Evolutionary conservation across 2,888 invertebrate species (phyloP).

Genomic region (Pollenia angustigena): DNA sequence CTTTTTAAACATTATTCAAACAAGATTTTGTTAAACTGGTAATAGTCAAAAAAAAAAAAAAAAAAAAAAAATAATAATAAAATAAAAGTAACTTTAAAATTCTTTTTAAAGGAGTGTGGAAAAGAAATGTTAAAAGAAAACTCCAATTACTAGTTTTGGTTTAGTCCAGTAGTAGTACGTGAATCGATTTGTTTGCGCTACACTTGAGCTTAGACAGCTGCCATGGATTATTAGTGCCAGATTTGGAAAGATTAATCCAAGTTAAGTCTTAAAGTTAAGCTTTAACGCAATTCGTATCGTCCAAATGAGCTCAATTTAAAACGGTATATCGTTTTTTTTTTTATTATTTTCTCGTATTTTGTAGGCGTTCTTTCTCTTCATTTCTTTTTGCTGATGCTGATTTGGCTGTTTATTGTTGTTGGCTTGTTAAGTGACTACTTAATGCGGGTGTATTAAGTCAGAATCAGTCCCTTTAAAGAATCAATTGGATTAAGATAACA

Average conservation of each 20-base stretch:
- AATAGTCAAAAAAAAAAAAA: conserved; percentile 19
- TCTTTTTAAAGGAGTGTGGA: neutral
- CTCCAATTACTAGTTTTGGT: neutral
- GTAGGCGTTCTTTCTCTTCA: conserved; percentile 61
- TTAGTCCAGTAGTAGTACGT: neutral
- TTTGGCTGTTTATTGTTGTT: conserved; percentile 17
- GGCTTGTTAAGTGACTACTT: conserved; percentile 27
- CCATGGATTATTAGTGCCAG: conserved; percentile 61
- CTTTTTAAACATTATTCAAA: conserved; percentile 22
- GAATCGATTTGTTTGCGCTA: conserved; percentile 52
- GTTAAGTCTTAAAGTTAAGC: conserved; percentile 25
- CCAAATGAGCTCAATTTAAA: conserved; percentile 41
- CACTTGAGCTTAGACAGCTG: conserved; percentile 58
- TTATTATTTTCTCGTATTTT: conserved; percentile 44
- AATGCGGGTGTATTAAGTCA: conserved; percentile 60
- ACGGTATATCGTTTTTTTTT: conserved; percentile 54
- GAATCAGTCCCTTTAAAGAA: conserved; percentile 23
- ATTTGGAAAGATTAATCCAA: conserved; percentile 60
- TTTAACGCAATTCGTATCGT: conserved; percentile 41
- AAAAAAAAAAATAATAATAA: conserved; percentile 4
- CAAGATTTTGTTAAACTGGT: conserved; percentile 31
- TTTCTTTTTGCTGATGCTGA: conserved; percentile 44
- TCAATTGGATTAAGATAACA: neutral
- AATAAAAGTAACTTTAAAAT: neutral
- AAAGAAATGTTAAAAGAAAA: neutral